Percentiles rank a stretch among this genome's conserved stretches.
These are phyloP conservation scores for Deilephila elpenor DNA, from an alignment of 2,888 invertebrate species.

Conservation along the genomic window DNA sequence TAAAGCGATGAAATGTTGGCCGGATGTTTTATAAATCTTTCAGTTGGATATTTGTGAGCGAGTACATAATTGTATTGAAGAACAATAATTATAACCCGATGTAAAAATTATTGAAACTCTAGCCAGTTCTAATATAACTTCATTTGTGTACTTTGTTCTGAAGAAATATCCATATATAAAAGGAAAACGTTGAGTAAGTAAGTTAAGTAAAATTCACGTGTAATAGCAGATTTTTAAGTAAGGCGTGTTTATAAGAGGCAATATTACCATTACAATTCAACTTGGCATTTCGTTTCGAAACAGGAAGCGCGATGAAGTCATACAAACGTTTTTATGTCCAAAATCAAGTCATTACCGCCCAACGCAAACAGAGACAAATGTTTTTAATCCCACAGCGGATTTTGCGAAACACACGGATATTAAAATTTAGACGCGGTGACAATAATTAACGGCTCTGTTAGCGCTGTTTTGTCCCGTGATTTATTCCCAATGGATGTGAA, in stretches of 20 bases:
- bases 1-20: not conserved
- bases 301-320: constrained; percentile 20
- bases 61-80: too few relatives aligned
- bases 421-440: constrained; percentile 43
- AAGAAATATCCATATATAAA: too few relatives aligned
- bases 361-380: constrained; percentile 14
- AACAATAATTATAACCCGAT: too few relatives aligned
- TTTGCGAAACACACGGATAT: constrained; percentile 37
- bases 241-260: not conserved
- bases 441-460: constrained; percentile 43
- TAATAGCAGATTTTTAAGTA: not conserved
- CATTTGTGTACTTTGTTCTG: too few relatives aligned
- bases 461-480: constrained; percentile 43
- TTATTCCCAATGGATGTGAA: constrained; percentile 42
- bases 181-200: not conserved
- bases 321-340: constrained; percentile 18
- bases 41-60: too few relatives aligned
- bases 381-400: constrained; percentile 8
- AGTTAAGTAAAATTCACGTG: not conserved
- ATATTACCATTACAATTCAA: not conserved
- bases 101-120: too few relatives aligned
- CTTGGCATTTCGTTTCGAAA: not conserved
- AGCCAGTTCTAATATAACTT: too few relatives aligned
- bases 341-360: constrained; percentile 27
- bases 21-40: not conserved